Percentiles rank a stretch among this genome's conserved stretches.
Evolutionary conservation across 1,140 invertebrate species (phyloP).

Genomic region (Hylaeus anthracinus): DNA sequence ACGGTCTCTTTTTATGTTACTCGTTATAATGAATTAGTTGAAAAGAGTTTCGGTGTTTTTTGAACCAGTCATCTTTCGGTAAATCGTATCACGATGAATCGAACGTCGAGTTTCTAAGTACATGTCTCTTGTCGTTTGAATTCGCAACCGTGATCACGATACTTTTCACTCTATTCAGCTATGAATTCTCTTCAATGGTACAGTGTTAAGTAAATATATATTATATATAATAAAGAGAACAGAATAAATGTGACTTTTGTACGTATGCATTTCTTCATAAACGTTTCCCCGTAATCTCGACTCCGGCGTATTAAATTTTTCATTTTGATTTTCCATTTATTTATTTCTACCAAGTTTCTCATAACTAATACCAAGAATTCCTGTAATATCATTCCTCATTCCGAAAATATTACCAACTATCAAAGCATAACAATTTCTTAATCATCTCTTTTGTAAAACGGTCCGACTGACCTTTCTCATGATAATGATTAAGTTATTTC

Average conservation of each 20-base stretch:
- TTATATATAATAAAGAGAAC: constrained; percentile 60
- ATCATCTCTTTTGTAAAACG: too few relatives aligned
- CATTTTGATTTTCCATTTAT: neutral
- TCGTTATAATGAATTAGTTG: constrained; percentile 42
- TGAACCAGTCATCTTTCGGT: constrained; percentile 33
- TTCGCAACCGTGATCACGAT: constrained; percentile 25
- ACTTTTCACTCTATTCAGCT: constrained; percentile 50
- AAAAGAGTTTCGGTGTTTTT: constrained; percentile 34
- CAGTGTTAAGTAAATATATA: constrained; percentile 59
- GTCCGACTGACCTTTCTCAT: neutral
- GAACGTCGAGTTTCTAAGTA: constrained; percentile 18
- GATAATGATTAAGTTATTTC: neutral
- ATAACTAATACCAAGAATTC: too few relatives aligned
- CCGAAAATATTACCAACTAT: too few relatives aligned
- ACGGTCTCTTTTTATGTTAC: constrained; percentile 33
- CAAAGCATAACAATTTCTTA: too few relatives aligned
- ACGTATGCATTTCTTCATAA: constrained; percentile 24
- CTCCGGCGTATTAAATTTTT: neutral
- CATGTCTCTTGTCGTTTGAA: constrained; percentile 24
- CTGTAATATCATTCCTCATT: too few relatives aligned
- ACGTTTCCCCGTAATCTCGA: constrained; percentile 6
- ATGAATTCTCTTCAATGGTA: constrained; percentile 59
- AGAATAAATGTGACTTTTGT: constrained; percentile 62
- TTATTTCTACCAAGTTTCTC: too few relatives aligned
- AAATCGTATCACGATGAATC: constrained; percentile 29